Conservation (phyloP, 2,113 vertebrate species). For the Budorcas taxicolor region DNA sequence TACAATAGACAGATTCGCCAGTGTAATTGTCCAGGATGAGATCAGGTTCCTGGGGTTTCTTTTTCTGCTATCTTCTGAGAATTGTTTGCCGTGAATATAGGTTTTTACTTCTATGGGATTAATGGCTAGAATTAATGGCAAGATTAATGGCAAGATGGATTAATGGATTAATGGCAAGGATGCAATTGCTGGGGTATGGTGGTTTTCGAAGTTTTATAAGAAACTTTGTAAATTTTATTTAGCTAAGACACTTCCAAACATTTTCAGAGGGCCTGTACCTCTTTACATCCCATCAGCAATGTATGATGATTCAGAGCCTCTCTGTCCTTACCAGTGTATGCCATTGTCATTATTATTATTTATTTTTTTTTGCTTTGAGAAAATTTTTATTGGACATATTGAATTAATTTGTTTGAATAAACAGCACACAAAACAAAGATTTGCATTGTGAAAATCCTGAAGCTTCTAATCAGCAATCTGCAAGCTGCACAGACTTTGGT, state of each 20-base stretch:
- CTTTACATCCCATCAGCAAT: background rate
- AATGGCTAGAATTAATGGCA: background rate
- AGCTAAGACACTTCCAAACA: background rate
- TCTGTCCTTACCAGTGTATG: background rate
- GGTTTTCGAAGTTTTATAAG: background rate
- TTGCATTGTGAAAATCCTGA: background rate
- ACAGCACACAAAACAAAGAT: background rate
- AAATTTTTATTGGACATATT: background rate
- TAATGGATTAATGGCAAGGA: background rate
- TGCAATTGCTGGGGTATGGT: background rate
- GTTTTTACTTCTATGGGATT: background rate
- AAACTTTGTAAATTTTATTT: background rate
- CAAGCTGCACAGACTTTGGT: background rate
- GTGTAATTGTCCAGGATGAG: background rate
- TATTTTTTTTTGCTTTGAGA: background rate
- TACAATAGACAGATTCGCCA: background rate
- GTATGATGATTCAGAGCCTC: background rate
- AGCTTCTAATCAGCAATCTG: background rate
- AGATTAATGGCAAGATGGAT: background rate
- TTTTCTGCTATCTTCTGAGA: background rate
- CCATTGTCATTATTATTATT: background rate
- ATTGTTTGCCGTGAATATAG: background rate
- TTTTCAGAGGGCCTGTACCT: background rate
- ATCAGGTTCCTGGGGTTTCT: background rate
- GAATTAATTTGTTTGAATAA: background rate